Evolutionary conservation across 2,888 invertebrate species (phyloP), one percentile per base, ranked within the genome.

Genomic region (Linnaemya tessellans): DNA sequence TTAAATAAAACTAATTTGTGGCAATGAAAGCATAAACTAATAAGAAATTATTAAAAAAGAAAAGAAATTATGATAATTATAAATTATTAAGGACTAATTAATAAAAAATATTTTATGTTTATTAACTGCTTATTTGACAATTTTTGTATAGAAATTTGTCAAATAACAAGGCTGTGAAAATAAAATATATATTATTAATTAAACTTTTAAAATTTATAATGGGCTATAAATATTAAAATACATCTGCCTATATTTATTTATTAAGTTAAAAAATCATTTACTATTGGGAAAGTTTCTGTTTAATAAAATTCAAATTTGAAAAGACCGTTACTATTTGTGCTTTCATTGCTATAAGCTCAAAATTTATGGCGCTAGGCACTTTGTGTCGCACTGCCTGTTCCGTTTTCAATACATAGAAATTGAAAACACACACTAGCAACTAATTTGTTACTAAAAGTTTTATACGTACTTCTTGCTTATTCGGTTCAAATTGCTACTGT

Each of bases 241-340:
- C 5, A 30, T 5, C 30, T 3, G 30, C 30, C 30, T 30, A 30
- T 30, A 30, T 30, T 30, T 30, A 30, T 30, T 30, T 30, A 5
- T 30, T 30, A 30, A 30, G 30, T 30, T 2, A 30, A 51, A 51
- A 51, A 51, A 18, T 10, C 1, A 3, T 3, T n/a, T 46, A 3
- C 2, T 46, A 8, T 18, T 60, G 35, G 25, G 46, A 46, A 25
- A 8, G 3, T n/a, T 7, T 41, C 38, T 5, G 11, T 41, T 20
- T 11, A 18, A n/a, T 1, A 22, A n/a, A 38, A 58, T 80, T 73
- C 41, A 73, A 80, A 73, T 35, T 46, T 64, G n/a, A 49, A 60
- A 70, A 67, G 58, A 41, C 73, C 80, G 80, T 80, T 80, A 80
- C 49, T 38, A 35, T 73, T 65, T 10, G 8, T 46, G 8, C 0